A percentile compares a stretch with the other conserved stretches of the same genome.
These are phyloP conservation scores for Octonoba sinensis DNA, from an alignment of 2,888 invertebrate species.

Conservation along the genomic window DNA sequence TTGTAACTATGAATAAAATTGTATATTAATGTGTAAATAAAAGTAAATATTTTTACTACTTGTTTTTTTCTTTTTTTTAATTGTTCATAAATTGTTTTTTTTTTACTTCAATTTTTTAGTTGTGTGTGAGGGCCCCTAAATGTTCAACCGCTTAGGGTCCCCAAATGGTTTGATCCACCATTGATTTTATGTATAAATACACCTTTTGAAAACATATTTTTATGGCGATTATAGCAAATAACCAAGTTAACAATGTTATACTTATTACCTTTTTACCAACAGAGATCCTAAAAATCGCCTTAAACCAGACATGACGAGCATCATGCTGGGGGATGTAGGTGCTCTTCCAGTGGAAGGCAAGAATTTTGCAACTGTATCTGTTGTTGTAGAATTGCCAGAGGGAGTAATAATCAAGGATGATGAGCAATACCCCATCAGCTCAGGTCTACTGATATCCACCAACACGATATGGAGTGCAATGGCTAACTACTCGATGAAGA, in stretches of 20 bases:
- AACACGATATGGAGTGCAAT: constrained; percentile 63
- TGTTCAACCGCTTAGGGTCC: too few relatives aligned
- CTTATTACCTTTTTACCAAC: background rate
- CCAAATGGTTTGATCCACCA: too few relatives aligned
- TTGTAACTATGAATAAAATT: too few relatives aligned
- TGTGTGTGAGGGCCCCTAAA: too few relatives aligned
- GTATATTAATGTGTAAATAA: too few relatives aligned
- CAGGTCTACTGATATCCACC: constrained; percentile 53
- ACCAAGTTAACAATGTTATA: background rate
- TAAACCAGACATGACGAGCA: constrained; percentile 56
- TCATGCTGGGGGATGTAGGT: constrained; percentile 60
- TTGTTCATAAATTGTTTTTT: too few relatives aligned
- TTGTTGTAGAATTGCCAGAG: constrained; percentile 51
- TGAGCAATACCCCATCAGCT: constrained; percentile 61
- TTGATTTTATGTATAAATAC: too few relatives aligned
- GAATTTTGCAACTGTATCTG: constrained; percentile 44
- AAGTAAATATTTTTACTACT: too few relatives aligned
- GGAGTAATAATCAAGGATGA: constrained; percentile 35
- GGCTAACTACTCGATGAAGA: constrained; percentile 63
- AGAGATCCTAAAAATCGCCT: constrained; percentile 42
- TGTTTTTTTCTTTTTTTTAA: too few relatives aligned
- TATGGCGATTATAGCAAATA: too few relatives aligned
- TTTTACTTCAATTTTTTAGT: too few relatives aligned
- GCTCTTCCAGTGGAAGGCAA: constrained; percentile 48
- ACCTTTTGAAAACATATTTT: too few relatives aligned